Evolutionary conservation across 1,140 invertebrate species (phyloP), one percentile per base, ranked within the genome.

Genomic region (Nomia melanderi): DNA sequence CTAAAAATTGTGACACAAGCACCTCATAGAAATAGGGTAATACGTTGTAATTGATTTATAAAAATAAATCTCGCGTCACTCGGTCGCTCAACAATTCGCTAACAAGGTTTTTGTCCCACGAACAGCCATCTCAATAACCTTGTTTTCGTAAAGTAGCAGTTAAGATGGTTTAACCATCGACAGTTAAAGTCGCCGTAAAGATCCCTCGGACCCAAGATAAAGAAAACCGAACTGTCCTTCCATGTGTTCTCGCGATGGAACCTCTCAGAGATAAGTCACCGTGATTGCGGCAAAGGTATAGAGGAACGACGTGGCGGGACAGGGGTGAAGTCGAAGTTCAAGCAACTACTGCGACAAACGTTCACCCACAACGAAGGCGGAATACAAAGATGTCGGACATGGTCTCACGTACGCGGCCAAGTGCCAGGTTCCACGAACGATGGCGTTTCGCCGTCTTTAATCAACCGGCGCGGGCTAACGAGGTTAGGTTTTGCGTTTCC

Each of bases 391-490:
- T n/a, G 39, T 1, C 9, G 29, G 20, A 12, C 41, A 12, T 0
- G 1, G 5, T 25, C 57, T 20, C 73, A 33, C 64, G 73, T 67
- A 59, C 53, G n/a, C n/a, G 57, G 29, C 57, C 33, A 59, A 8
- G 27, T 54, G n/a, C 36, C 17, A 4, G n/a, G 11, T 17, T 14
- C 2, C 41, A 17, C 41, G 47, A 47, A 69, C 72, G 65, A 59
- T n/a, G 17, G 29, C 53, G 57, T 85, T 84, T 75, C 25, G 57
- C 66, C 56, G 62, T 56, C 81, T 59, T 74, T 82, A 77, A 82
- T 82, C 64, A 78, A 65, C 60, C 63, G 62, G 65, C 66, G 75
- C 75, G 64, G 73, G 75, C 47, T 82, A 66, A 44, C 41, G 41
- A 44, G 65, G 53, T 78, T 70, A 65, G 75, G 47, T 64, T 74